Evolutionary conservation across 2,797 vertebrate species (phyloP).

Genomic region (Acanthurus leucopareius): DNA sequence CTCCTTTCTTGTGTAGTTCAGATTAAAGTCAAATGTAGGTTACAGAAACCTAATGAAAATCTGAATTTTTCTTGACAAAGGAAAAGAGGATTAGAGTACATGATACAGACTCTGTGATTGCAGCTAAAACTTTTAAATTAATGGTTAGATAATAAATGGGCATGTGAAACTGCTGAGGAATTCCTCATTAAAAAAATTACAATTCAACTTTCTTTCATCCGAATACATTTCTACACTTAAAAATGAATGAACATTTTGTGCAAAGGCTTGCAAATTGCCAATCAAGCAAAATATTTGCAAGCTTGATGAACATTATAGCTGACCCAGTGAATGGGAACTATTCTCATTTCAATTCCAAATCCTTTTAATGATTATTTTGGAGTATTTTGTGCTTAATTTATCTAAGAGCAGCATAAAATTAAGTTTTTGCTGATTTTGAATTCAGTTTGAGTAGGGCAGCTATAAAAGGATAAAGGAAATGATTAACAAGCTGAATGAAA

Average conservation of each 20-base stretch:
- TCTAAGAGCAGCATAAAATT: slow-evolving; percentile 81
- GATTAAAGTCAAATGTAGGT: slow-evolving; percentile 79
- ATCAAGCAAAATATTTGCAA: slow-evolving; percentile 79
- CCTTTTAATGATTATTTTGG: slow-evolving; percentile 81
- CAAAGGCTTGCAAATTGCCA: slow-evolving; percentile 71
- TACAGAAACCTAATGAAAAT: slow-evolving; percentile 57
- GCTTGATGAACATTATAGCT: slow-evolving; percentile 74
- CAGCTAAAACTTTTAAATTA: slow-evolving; percentile 38
- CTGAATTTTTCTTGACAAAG: slow-evolving; percentile 49
- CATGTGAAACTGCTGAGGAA: slow-evolving; percentile 25
- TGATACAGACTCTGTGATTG: slow-evolving; percentile 25
- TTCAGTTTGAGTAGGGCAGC: slow-evolving; percentile 60
- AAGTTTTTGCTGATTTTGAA: slow-evolving; percentile 76
- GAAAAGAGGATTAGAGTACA: slow-evolving; percentile 34
- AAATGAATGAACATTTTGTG: slow-evolving; percentile 63
- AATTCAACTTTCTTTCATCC: slow-evolving; percentile 53
- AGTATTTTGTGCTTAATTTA: slow-evolving; percentile 82
- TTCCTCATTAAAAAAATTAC: slow-evolving; percentile 42
- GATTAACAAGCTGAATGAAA: slow-evolving; percentile 76
- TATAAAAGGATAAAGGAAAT: slow-evolving; percentile 75
- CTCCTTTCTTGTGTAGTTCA: slow-evolving; percentile 70
- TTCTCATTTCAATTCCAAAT: slow-evolving; percentile 82
- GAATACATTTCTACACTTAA: slow-evolving; percentile 50
- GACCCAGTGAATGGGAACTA: slow-evolving; percentile 71
- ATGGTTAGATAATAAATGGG: slow-evolving; percentile 40